A percentile compares a stretch with the other conserved stretches of the same genome.
These are phyloP conservation scores for Oxyruncus cristatus DNA, from an alignment of 2,113 vertebrate genomes.

Conservation along the genomic window DNA sequence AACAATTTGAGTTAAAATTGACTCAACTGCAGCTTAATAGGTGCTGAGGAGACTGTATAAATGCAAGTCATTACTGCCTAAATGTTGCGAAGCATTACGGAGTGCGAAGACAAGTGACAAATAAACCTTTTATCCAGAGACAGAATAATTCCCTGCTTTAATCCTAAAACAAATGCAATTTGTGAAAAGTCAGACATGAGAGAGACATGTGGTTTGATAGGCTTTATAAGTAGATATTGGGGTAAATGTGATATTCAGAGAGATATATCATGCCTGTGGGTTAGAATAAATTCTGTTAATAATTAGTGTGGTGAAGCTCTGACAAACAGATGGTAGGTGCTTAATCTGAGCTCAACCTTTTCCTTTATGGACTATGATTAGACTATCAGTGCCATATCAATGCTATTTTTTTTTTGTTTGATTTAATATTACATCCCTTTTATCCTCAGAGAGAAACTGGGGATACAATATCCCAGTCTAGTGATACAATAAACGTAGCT, in stretches of 20 bases:
- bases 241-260: neutral
- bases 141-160: slow-evolving; percentile 28
- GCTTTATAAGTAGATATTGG: neutral
- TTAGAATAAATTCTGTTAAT: neutral
- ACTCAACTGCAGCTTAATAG: neutral
- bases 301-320: neutral
- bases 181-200: neutral
- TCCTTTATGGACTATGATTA: neutral
- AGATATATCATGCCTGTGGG: neutral
- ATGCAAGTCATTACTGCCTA: slow-evolving; percentile 1
- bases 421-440: neutral
- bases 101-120: slow-evolving; percentile 21
- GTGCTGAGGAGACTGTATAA: neutral
- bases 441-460: too few species aligned
- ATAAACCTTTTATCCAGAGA: slow-evolving; percentile 31
- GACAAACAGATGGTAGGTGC: neutral
- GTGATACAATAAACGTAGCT: neutral
- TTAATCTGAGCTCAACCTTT: neutral
- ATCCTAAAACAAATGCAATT: slow-evolving; percentile 22
- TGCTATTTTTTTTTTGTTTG: neutral
- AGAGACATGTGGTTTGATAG: neutral
- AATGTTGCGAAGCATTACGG: neutral
- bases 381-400: neutral
- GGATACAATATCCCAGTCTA: too few species aligned
- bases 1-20: slow-evolving; percentile 6